These are phyloP conservation scores for Carcinoscorpius rotundicauda DNA, from an alignment of 1,140 invertebrate species.

Conservation along the genomic window DNA sequence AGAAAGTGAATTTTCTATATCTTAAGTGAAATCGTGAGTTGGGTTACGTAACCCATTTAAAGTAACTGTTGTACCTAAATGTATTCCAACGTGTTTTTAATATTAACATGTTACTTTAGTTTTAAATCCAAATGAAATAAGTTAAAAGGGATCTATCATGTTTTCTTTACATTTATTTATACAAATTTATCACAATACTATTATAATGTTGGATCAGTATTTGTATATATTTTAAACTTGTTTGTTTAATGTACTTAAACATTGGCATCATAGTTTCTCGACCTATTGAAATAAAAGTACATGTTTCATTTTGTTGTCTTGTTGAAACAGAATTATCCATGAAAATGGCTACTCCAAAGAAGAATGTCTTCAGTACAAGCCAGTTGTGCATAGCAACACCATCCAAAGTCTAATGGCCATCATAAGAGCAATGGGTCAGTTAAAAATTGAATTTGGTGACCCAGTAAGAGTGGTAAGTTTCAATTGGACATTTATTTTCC, in stretches of 20 bases:
- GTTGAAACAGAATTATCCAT: conserved; percentile 52
- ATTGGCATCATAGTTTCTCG: neutral
- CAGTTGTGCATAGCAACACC: conserved; percentile 53
- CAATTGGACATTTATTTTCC: neutral
- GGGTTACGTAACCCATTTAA: no score
- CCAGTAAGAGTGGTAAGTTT: conserved; percentile 55
- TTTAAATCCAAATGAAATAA: no score
- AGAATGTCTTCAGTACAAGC: conserved; percentile 84
- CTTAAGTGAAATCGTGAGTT: no score
- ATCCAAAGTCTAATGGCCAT: conserved; percentile 80
- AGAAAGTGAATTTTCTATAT: no score
- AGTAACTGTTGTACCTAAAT: no score
- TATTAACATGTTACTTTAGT: no score
- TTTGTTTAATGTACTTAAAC: no score
- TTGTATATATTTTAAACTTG: neutral
- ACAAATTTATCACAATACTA: no score
- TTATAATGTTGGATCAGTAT: neutral
- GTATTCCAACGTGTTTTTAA: no score
- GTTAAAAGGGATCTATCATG: no score
- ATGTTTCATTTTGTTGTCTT: no score
- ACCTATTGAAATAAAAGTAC: conserved; percentile 13
- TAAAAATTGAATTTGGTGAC: conserved; percentile 81
- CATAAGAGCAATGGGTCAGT: conserved; percentile 82
- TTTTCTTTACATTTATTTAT: no score
- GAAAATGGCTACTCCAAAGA: conserved; percentile 85